Base-by-base conservation (phyloP, 2,888 invertebrate genomes). In the Hermaeophaga mercurialis region DNA sequence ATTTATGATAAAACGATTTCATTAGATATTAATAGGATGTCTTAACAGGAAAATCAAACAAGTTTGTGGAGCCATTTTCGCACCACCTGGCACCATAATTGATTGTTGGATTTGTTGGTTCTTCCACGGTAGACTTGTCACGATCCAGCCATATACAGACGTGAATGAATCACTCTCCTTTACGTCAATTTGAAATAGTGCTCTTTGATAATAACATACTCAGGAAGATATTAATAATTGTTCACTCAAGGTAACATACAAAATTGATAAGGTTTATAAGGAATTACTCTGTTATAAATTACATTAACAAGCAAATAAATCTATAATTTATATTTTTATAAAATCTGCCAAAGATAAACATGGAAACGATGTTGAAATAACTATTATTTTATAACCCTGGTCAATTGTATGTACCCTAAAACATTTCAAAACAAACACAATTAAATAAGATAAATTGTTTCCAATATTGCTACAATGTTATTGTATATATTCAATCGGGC, bases 81-180 rank as follows among this genome's bases (percentile, higher is more conserved):
- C 47, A 24, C 34, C 47, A 47, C 17, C 47, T 47, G 36, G 22
- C 24, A 36, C 36, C 8, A 24, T 47, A 47, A 47, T 47, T 47
- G 47, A 47, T 47, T 36, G 47, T 34, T 36, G 36, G 19, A 19
- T 19, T 47, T 24, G 34, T 24, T 31, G 12, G 33, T 46, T 34
- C 46, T 33, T 46, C 19, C 31, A 31, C 6, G 31, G 31, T 31
- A 31, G 12, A 31, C 12, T 31, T 31, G 31, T 11, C 31, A 31
- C 31, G 31, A 31, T 22, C n/a, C 6, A 7, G 8, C 28, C 4
- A 3, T 28, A 2, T 28, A 6, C 9, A 7, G 9, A 9, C n/a
- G 9, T 4, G 9, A 4, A 28, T 28, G 28, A 28, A 28, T 28
- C 28, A 28, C n/a, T 28, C 9, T 28, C 9, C n/a, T 28, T 9